These are phyloP conservation scores for Neomonachus schauinslandi DNA, from an alignment of 2,113 vertebrate species.

Conservation along the genomic window DNA sequence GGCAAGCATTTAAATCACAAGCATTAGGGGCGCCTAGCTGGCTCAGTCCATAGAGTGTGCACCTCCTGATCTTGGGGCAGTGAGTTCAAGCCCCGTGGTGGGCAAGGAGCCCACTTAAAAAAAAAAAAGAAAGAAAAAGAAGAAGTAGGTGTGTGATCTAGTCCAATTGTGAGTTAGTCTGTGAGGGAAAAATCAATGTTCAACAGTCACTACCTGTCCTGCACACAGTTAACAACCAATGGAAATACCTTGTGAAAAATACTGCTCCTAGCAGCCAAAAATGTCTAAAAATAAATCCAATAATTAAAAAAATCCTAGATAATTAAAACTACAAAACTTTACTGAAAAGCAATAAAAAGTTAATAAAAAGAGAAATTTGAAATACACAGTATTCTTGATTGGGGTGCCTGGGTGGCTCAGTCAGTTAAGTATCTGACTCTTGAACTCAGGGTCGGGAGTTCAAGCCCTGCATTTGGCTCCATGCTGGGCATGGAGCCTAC, in stretches of 20 bases:
- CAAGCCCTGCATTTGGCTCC: too few relatives aligned
- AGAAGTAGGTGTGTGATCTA: background rate
- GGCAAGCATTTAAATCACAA: background rate
- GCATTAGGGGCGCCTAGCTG: background rate
- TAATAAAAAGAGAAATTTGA: background rate
- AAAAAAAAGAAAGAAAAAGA: background rate
- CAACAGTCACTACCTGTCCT: background rate
- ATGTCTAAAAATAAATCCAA: background rate
- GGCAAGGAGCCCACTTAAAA: background rate
- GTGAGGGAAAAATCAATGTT: background rate
- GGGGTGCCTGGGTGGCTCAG: background rate
- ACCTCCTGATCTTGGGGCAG: background rate
- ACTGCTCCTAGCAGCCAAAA: background rate
- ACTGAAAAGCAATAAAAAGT: background rate
- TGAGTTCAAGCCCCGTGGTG: background rate
- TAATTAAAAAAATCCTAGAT: background rate
- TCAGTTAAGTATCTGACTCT: background rate
- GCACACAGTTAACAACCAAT: background rate
- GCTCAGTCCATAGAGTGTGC: background rate
- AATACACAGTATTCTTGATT: background rate
- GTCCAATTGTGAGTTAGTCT: background rate
- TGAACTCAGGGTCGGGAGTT: background rate
- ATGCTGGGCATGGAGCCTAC: too few relatives aligned
- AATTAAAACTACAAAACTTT: background rate
- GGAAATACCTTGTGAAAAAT: background rate